phyloP scores from a whole-genome alignment of 1,140 invertebrate genomes.

The Leptonema lineaticorne region DNA sequence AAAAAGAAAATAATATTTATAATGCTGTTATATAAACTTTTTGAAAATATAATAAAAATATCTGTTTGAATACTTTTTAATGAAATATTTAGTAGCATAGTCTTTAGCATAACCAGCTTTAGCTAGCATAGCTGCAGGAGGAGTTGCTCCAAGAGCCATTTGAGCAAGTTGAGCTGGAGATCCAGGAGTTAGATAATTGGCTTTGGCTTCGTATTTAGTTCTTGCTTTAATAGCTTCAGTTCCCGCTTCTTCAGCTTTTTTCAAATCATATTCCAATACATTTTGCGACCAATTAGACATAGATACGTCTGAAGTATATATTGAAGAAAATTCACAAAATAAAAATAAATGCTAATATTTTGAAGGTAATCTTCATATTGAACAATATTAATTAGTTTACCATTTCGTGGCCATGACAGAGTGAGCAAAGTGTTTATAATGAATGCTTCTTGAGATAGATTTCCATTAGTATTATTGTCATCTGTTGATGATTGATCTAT shows the following conservation, averaged over 20 bases:
- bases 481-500: slow-evolving; percentile 45
- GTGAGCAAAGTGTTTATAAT: slow-evolving; percentile 22
- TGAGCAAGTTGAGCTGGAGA: slow-evolving; percentile 70
- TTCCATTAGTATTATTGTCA: slow-evolving; percentile 33
- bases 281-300: slow-evolving; percentile 43
- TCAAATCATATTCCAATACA: slow-evolving; percentile 46
- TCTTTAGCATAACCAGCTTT: slow-evolving; percentile 65
- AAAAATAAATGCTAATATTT: background rate
- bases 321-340: background rate
- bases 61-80: slow-evolving; percentile 42
- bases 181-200: slow-evolving; percentile 51
- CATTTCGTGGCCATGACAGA: slow-evolving; percentile 49
- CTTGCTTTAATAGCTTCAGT: slow-evolving; percentile 58
- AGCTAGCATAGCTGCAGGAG: slow-evolving; percentile 60
- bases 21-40: too few relatives aligned
- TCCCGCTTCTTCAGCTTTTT: slow-evolving; percentile 56
- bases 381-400: slow-evolving; percentile 36
- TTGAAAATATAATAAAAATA: too few relatives aligned
- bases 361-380: background rate
- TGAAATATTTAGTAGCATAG: slow-evolving; percentile 62
- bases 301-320: slow-evolving; percentile 1
- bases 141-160: slow-evolving; percentile 62
- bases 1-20: background rate
- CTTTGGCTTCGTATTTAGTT: slow-evolving; percentile 56
- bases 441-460: slow-evolving; percentile 18